phyloP scores from a whole-genome alignment of 2,888 invertebrate genomes.

The Antheraea assamensis region DNA sequence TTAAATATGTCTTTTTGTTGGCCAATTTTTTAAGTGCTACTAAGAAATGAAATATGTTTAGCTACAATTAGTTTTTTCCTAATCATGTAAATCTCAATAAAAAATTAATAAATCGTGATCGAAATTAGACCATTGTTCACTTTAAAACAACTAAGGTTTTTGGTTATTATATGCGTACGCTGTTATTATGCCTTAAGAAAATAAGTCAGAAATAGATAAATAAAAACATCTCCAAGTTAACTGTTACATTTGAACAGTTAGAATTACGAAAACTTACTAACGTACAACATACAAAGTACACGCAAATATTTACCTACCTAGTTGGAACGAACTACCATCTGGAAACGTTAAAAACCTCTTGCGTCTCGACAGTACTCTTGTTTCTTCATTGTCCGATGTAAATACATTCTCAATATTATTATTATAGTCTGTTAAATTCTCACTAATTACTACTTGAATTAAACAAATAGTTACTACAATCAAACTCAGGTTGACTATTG shows the following conservation, averaged over 20 bases:
- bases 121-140: too few species aligned
- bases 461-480: conserved; percentile 38
- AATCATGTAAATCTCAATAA: too few species aligned
- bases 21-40: too few species aligned
- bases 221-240: not conserved
- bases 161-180: not conserved
- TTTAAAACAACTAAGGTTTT: too few species aligned
- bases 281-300: conserved; percentile 1
- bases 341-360: conserved; percentile 84
- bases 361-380: conserved; percentile 72
- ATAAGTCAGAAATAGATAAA: not conserved
- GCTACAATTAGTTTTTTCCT: too few species aligned
- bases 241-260: conserved; percentile 2
- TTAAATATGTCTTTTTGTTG: too few species aligned
- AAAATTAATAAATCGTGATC: too few species aligned
- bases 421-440: conserved; percentile 37
- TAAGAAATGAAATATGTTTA: too few species aligned
- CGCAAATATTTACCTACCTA: conserved; percentile 60
- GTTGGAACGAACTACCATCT: conserved; percentile 83
- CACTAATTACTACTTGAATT: conserved; percentile 47
- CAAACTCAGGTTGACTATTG: conserved; percentile 25
- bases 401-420: conserved; percentile 42
- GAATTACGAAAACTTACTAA: conserved; percentile 2
- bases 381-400: conserved; percentile 45
- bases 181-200: not conserved